phyloP scores from a whole-genome alignment of 2,113 vertebrate genomes.

The Ascaphus truei region DNA sequence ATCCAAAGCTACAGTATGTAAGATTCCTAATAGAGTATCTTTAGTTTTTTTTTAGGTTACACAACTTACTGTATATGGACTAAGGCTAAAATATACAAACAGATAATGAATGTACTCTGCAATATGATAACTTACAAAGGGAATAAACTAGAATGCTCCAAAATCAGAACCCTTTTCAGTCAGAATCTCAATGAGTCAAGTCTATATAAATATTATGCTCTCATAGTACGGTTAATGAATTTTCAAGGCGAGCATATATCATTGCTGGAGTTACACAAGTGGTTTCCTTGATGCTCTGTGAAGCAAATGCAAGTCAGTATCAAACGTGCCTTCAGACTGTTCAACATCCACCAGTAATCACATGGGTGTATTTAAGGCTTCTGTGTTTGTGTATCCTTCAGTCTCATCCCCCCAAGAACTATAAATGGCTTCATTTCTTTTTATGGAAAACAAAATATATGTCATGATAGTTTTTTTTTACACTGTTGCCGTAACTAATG shows the following conservation, averaged over 20 bases:
- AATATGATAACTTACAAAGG: constrained; percentile 8
- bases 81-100: not conserved
- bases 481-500: constrained; percentile 38
- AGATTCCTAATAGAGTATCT: not conserved
- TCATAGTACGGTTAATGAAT: constrained; percentile 36
- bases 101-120: not conserved
- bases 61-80: not conserved
- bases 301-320: constrained; percentile 32
- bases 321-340: constrained; percentile 28
- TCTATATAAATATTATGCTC: constrained; percentile 37
- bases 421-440: constrained; percentile 26
- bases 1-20: not conserved
- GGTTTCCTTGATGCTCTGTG: constrained; percentile 18
- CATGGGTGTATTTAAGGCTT: constrained; percentile 40
- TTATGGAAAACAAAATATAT: constrained; percentile 41
- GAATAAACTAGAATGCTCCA: constrained; percentile 29
- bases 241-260: constrained; percentile 43
- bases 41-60: not conserved
- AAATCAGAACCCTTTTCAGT: constrained; percentile 35
- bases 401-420: constrained; percentile 28
- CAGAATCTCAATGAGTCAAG: constrained; percentile 5
- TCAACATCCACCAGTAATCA: constrained; percentile 31
- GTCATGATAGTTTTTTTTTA: constrained; percentile 9
- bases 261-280: constrained; percentile 17
- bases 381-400: constrained; percentile 47